Percentiles rank a stretch among this genome's conserved stretches.
These are phyloP conservation scores for Prosapia bicincta DNA, from an alignment of 2,888 invertebrate species.

Conservation along the genomic window DNA sequence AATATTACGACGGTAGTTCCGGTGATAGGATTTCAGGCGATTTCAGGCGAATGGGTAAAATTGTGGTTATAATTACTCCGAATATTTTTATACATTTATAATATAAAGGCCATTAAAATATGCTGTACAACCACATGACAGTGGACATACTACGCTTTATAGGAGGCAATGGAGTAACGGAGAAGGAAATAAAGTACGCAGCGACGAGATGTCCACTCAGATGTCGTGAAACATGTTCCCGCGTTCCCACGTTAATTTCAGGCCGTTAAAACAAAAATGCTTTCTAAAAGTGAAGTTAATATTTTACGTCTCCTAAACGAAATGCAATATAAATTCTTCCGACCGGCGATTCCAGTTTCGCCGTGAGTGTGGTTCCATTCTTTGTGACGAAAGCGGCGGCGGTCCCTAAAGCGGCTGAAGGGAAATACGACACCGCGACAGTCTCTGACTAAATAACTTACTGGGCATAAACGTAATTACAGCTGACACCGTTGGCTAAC, in stretches of 20 bases:
- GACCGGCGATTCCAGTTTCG: background rate
- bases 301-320: background rate
- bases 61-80: no score
- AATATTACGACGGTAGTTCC: no score
- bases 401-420: background rate
- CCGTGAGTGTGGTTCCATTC: background rate
- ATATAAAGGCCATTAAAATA: no score
- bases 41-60: no score
- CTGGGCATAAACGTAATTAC: no score
- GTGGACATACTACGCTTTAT: no score
- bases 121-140: no score
- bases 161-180: no score
- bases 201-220: background rate
- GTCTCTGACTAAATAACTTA: no score
- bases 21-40: no score
- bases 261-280: background rate
- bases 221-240: background rate
- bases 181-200: background rate
- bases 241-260: slow-evolving; percentile 2
- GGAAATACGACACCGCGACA: background rate
- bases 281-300: background rate
- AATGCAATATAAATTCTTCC: background rate
- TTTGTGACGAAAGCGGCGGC: background rate
- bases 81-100: no score
- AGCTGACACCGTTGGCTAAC: no score